Evolutionary conservation across 2,797 vertebrate species (phyloP).

Genomic region (Amazona finschi): DNA sequence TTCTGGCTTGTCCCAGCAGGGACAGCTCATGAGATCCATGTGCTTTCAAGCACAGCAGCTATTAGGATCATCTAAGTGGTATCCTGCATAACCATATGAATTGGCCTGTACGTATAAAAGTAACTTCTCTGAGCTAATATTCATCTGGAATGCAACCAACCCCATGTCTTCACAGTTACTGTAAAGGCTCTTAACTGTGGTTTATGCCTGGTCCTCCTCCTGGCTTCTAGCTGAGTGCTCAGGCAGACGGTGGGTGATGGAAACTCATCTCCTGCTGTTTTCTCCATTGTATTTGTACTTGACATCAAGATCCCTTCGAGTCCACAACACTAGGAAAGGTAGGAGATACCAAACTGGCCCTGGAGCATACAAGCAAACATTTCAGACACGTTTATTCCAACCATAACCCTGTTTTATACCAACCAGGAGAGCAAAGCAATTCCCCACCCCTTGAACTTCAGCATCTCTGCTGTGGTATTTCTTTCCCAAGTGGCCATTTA

Average conservation of each 20-base stretch:
- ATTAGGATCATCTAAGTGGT: neutral
- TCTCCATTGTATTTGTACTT: neutral
- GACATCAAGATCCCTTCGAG: neutral
- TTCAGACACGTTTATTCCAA: neutral
- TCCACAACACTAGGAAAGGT: neutral
- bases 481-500: neutral
- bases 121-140: neutral
- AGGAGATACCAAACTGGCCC: neutral
- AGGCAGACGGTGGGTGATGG: neutral
- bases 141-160: neutral
- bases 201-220: neutral
- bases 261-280: neutral
- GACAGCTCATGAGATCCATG: neutral
- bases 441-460: neutral
- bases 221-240: rapidly evolving
- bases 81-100: neutral
- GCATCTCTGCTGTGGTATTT: neutral
- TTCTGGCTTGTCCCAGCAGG: neutral
- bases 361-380: neutral
- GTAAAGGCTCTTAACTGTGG: neutral
- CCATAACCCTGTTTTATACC: neutral
- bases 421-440: neutral
- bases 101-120: neutral
- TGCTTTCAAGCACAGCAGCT: neutral
- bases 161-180: neutral